A percentile compares a stretch with the other conserved stretches of the same genome.
Evolutionary conservation across 2,888 invertebrate species (phyloP).

Genomic region (Rhagophthalmus giganteus): DNA sequence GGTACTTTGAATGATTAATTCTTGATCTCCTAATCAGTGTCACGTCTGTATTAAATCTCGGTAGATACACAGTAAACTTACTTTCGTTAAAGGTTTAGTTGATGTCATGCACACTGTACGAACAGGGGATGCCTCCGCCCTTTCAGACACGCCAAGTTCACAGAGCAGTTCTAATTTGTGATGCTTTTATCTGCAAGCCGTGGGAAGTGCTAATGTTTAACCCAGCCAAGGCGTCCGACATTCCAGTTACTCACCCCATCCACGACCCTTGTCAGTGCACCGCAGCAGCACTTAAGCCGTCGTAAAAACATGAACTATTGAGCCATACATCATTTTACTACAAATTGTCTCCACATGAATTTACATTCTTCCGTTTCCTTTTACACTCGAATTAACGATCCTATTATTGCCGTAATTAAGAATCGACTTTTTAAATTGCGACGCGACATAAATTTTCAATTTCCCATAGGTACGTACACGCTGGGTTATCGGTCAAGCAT

Average conservation of each 20-base stretch:
- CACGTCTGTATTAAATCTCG: too few relatives aligned
- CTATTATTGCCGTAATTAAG: too few relatives aligned
- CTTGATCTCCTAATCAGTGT: too few relatives aligned
- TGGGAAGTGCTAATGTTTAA: conserved; percentile 52
- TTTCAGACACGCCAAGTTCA: conserved; percentile 39
- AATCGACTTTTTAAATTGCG: too few relatives aligned
- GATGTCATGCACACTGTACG: conserved; percentile 23
- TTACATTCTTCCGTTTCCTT: conserved; percentile 18
- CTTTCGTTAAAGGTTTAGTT: conserved; percentile 18
- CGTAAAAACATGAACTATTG: conserved; percentile 46
- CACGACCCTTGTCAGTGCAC: conserved; percentile 37
- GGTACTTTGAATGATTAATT: too few relatives aligned
- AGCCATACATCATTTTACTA: conserved; percentile 45
- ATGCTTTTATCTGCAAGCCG: conserved; percentile 51
- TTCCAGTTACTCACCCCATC: conserved; percentile 33
- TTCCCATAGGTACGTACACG: too few relatives aligned
- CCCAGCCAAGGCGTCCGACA: conserved; percentile 40
- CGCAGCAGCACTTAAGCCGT: conserved; percentile 40
- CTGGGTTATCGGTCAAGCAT: too few relatives aligned
- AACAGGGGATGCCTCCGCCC: conserved; percentile 20
- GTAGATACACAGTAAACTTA: too few relatives aligned
- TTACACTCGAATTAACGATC: too few relatives aligned
- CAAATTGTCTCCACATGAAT: conserved; percentile 37
- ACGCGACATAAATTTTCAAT: too few relatives aligned
- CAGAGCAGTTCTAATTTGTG: conserved; percentile 49